Base-by-base conservation (phyloP, 2,113 vertebrate genomes). In the Oreochromis aureus region DNA sequence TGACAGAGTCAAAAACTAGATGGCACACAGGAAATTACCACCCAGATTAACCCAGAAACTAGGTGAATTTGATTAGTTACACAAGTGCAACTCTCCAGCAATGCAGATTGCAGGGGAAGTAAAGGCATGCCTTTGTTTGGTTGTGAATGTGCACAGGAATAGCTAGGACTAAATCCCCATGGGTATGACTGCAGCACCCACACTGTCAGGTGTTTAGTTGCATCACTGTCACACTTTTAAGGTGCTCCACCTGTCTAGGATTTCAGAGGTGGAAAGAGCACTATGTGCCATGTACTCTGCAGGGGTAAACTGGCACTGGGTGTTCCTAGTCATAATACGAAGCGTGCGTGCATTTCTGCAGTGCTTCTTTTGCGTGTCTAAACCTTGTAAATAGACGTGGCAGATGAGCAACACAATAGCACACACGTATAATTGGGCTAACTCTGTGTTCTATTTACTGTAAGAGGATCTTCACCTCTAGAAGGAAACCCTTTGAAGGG, bases 111-210 rank as follows among this genome's bases (percentile, higher is more conserved):
- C 16, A 44, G 30, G 41, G 6, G 34, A 69, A 53, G 16, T 51
- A 53, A 53, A 69, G 16, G 10, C 13, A 53, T 8, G 73, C 91
- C 87, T 85, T 87, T 89, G 89, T 86, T 90, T 89, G 86, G 59
- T 85, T 89, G 85, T 86, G 84, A 81, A 92, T 51, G 61, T 19
- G 86, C 78, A 93, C 92, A 89, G 82, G 63, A 92, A 93, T 90
- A 95, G 87, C 89, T 51, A 85, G 22, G 59, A 71, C 81, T 83
- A 86, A 91, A 89, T 90, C 85, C 88, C 39, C 10, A 48, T 59
- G 73, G 79, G 85, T 61, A 58, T 22, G 41, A 81, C 78, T 32
- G 34, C 58, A 85, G 78, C 80, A 80, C 53, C 66, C 34, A 87
- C 86, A 89, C 69, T 54, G 83, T 89, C 87, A 91, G 85, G 90